Evolutionary conservation across 1,140 invertebrate genomes (phyloP), one percentile per base, ranked within the genome.

Genomic region (Zaprionus vittiger): DNA sequence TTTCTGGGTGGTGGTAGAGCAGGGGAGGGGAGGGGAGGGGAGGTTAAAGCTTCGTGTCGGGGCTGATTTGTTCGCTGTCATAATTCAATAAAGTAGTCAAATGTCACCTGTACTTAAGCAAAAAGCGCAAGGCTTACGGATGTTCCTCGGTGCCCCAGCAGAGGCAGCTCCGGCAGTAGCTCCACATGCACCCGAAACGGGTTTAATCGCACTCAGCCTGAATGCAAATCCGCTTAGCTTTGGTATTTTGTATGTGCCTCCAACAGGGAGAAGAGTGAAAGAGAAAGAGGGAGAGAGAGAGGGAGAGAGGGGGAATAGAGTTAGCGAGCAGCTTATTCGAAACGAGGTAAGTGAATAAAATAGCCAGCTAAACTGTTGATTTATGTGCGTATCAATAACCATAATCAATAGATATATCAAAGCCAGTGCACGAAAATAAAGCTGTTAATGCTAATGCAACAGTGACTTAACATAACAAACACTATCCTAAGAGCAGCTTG

Each of bases 11-110:
- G 56, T 61, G 26, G 15, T 31, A 7, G 26, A 5, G 26, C 1
- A 26, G 6, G 28, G 1, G 26, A 7, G 26, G 26, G 20, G 1
- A 22, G 20, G 20, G 14, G 5, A 17, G 15, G 7, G 55, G 12
- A 5, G 54, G 26, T n/a, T 11, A 37, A 47, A 37, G 56, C 59
- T 77, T 73, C 84, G 76, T 85, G 79, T 91, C 89, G n/a, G n/a
- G 41, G 82, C 90, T 91, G 90, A 91, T 90, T 91, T 91, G 89
- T 91, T 89, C 90, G 80, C 80, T 90, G 85, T 91, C 89, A 91
- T 91, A 91, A 91, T 91, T 90, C 80, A 91, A 91, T 91, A 91
- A 91, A 90, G 82, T 80, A 91, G 85, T 85, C 82, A 91, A 83
- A 91, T 79, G 86, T 86, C 77, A 79, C 57, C 28, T 71, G 68